Evolutionary conservation across 2,888 invertebrate species (phyloP).

Genomic region (Venustoraphidia nigricollis): DNA sequence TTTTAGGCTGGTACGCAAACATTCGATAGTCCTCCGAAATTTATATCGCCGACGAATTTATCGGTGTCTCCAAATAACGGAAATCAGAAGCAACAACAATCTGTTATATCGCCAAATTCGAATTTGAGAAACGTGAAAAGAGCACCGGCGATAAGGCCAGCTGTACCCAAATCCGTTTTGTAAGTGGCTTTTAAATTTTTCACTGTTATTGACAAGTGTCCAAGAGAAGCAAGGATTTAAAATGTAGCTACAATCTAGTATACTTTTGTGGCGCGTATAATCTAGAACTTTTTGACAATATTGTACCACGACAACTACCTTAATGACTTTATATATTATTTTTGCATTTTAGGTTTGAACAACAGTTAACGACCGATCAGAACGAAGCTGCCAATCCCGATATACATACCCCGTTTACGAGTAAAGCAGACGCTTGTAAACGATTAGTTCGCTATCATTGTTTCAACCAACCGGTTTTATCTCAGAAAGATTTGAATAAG

Average conservation of each 20-base stretch:
- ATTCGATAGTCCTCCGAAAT: not conserved
- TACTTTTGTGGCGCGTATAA: too few species aligned
- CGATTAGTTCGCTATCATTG: constrained; percentile 64
- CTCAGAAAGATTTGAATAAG: constrained; percentile 45
- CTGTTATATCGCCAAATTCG: constrained; percentile 17
- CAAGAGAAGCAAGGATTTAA: too few species aligned
- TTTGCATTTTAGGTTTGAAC: constrained; percentile 43
- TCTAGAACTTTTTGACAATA: too few species aligned
- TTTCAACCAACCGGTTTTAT: constrained; percentile 47
- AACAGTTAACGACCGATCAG: constrained; percentile 60
- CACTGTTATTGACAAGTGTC: too few species aligned
- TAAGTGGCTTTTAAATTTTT: not conserved
- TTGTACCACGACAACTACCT: too few species aligned
- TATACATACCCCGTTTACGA: constrained; percentile 51
- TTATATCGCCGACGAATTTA: constrained; percentile 4
- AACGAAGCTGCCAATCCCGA: constrained; percentile 58
- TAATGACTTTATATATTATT: constrained; percentile 7
- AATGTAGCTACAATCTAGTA: too few species aligned
- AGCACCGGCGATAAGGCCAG: constrained; percentile 15
- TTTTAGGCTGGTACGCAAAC: not conserved
- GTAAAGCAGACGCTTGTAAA: constrained; percentile 58
- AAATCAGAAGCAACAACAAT: constrained; percentile 16
- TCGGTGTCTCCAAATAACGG: constrained; percentile 16
- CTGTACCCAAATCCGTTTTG: constrained; percentile 1
- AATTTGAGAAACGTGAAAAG: constrained; percentile 17